Evolutionary conservation across 2,888 invertebrate genomes (phyloP).

Genomic region (Frankliniella fusca): DNA sequence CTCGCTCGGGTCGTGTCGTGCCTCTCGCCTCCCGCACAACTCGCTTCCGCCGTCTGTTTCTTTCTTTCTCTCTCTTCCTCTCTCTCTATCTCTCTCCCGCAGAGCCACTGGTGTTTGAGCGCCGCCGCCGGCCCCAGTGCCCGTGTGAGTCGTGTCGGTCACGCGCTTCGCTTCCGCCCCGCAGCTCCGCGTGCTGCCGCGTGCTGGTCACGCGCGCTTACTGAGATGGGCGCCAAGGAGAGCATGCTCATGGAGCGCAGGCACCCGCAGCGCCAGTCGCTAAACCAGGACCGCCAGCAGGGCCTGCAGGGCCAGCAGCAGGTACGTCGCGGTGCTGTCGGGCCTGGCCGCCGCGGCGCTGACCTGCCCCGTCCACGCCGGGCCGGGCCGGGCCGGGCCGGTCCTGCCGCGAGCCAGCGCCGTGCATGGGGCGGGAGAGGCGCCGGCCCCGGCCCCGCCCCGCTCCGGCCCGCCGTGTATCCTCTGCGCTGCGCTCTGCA

Average conservation of each 20-base stretch:
- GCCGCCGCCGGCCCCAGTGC: background rate
- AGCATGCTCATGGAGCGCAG: constrained; percentile 19
- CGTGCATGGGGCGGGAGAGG: background rate
- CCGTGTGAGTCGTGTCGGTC: background rate
- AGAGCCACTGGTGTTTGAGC: too few relatives aligned
- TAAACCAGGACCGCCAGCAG: constrained; percentile 11
- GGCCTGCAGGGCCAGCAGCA: background rate
- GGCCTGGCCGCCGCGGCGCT: too few relatives aligned
- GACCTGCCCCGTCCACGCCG: background rate
- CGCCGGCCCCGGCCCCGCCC: background rate
- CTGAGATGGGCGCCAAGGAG: constrained; percentile 21
- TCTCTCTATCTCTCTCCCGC: background rate
- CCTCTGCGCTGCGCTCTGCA: too few relatives aligned
- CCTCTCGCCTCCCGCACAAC: background rate
- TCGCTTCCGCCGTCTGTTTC: background rate
- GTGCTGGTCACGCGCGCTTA: background rate
- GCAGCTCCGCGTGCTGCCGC: background rate
- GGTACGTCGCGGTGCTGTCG: background rate
- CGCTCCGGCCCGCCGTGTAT: background rate
- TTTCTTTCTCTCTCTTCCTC: background rate
- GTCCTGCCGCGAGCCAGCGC: too few relatives aligned
- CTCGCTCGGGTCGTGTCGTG: constrained; percentile 15
- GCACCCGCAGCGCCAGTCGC: constrained; percentile 16
- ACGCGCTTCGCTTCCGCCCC: background rate
- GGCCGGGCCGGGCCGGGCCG: too few relatives aligned